A percentile compares a stretch with the other conserved stretches of the same genome.
Evolutionary conservation across 2,113 vertebrate genomes (phyloP).

Genomic region (Colius striatus): DNA sequence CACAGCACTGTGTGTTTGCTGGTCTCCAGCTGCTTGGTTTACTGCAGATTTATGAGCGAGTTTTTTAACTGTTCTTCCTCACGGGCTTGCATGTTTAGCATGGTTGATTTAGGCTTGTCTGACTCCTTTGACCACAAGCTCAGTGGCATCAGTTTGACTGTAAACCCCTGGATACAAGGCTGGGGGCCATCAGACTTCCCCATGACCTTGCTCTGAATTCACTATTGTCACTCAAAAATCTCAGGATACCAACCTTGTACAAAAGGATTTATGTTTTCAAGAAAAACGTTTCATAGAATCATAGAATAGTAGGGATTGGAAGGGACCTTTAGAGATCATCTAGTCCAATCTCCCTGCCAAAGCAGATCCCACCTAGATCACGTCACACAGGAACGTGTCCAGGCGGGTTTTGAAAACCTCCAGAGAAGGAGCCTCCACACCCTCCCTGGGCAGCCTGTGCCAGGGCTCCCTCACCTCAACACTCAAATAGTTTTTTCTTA

Average conservation of each 20-base stretch:
- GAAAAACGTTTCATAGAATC: accelerated
- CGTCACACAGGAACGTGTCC: no score
- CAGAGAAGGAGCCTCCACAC: no score
- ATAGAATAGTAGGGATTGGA: no score
- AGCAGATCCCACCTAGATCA: no score
- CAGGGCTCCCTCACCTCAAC: no score
- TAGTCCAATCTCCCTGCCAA: no score
- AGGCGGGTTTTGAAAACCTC: no score
- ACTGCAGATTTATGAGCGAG: neutral
- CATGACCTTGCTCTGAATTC: neutral
- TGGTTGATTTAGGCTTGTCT: neutral
- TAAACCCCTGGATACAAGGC: accelerated
- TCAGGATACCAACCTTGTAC: accelerated
- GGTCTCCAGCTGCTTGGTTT: neutral
- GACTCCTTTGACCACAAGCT: neutral
- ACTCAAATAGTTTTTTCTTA: no score
- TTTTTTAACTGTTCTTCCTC: neutral
- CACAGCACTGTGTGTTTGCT: accelerated
- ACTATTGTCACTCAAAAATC: neutral
- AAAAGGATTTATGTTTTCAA: neutral
- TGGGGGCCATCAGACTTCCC: neutral
- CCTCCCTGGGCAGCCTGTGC: no score
- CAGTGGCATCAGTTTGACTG: neutral
- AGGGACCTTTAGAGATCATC: no score
- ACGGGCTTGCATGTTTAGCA: neutral